Evolutionary conservation across 2,888 invertebrate species (phyloP).

Genomic region (Stegophylla sp.): DNA sequence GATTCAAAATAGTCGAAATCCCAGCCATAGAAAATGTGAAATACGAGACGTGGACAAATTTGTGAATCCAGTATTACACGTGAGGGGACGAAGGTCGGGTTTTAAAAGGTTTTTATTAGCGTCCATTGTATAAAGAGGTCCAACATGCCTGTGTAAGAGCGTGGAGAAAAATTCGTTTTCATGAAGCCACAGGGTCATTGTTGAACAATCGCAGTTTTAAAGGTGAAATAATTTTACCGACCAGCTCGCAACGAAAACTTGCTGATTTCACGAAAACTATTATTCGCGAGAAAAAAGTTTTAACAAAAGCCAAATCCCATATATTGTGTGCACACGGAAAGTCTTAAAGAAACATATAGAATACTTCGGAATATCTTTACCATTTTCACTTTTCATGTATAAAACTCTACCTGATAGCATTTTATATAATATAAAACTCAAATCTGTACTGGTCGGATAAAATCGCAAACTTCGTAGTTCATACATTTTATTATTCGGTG

Average conservation of each 20-base stretch:
- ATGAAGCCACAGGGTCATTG: constrained; percentile 23
- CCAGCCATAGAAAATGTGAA: constrained; percentile 23
- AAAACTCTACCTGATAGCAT: neutral
- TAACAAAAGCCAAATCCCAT: constrained; percentile 21
- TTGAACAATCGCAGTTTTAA: constrained; percentile 34
- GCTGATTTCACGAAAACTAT: constrained; percentile 46
- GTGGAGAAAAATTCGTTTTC: constrained; percentile 23
- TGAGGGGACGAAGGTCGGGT: neutral
- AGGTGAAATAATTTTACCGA: constrained; percentile 49
- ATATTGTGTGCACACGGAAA: constrained; percentile 2
- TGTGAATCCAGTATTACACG: constrained; percentile 15
- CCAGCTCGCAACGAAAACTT: constrained; percentile 23
- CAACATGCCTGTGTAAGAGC: neutral
- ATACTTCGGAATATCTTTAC: constrained; percentile 5
- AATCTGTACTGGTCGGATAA: neutral
- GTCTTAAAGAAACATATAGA: constrained; percentile 22
- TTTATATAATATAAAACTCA: neutral
- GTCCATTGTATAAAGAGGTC: constrained; percentile 45
- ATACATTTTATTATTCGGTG: no score
- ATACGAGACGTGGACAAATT: constrained; percentile 20
- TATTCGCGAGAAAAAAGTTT: constrained; percentile 35
- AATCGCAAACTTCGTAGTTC: no score
- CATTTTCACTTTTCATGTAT: neutral
- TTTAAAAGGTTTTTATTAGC: constrained; percentile 50
- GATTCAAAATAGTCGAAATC: neutral